These are phyloP conservation scores for Capitulum mitella DNA, from an alignment of 2,888 invertebrate genomes.

Conservation along the genomic window DNA sequence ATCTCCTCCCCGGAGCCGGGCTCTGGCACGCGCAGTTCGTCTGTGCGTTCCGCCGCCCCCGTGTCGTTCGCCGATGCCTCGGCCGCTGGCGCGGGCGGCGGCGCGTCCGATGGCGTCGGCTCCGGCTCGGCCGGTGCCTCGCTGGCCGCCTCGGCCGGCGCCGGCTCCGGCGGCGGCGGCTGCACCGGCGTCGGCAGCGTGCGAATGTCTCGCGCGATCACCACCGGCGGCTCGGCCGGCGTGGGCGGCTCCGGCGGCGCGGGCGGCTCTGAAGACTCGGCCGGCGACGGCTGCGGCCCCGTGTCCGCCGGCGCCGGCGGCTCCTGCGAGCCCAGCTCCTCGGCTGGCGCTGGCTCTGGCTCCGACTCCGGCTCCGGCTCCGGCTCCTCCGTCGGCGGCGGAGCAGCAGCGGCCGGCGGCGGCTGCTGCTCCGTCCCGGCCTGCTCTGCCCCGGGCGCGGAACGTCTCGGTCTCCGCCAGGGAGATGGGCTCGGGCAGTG, in stretches of 20 bases:
- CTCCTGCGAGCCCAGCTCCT: not conserved
- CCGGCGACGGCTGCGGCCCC: not conserved
- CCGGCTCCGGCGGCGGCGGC: not conserved
- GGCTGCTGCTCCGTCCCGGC: not conserved
- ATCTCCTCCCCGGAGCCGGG: slow-evolving; percentile 20
- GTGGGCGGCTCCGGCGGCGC: not conserved
- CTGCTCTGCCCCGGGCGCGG: too few relatives aligned
- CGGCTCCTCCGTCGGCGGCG: not conserved
- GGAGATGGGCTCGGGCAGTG: not conserved
- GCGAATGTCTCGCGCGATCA: slow-evolving; percentile 1
- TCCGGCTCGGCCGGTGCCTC: not conserved
- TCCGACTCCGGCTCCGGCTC: not conserved
- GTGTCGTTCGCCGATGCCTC: not conserved
- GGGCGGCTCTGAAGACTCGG: not conserved
- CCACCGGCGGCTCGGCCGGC: not conserved
- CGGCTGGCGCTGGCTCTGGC: not conserved
- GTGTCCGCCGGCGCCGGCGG: not conserved
- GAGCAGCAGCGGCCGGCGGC: not conserved
- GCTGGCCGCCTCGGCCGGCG: not conserved
- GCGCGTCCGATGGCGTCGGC: not conserved
- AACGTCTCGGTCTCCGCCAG: too few relatives aligned
- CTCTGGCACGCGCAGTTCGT: not conserved
- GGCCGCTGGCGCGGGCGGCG: not conserved
- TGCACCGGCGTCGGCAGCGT: not conserved
- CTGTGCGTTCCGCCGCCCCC: not conserved